These are phyloP conservation scores for Cardiocondyla obscurior DNA, from an alignment of 1,140 invertebrate genomes.

Conservation along the genomic window DNA sequence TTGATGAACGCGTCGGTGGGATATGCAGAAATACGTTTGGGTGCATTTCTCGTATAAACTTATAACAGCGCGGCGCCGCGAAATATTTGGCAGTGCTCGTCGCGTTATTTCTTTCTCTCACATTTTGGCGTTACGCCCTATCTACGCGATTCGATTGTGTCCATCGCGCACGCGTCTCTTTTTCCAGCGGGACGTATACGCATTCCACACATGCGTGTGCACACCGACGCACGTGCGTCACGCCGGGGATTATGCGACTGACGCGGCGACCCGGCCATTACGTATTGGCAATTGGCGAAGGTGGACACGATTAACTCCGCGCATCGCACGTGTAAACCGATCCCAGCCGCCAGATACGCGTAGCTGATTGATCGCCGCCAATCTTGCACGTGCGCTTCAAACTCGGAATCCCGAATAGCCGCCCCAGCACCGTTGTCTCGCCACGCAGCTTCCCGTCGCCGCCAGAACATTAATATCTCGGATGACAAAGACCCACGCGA, in stretches of 20 bases:
- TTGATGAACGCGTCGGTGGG: constrained; percentile 8
- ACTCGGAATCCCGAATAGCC: constrained; percentile 34
- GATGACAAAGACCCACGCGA: not conserved
- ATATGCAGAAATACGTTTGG: not conserved
- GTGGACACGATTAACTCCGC: constrained; percentile 34
- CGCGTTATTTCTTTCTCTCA: constrained; percentile 12
- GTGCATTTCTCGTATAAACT: not conserved
- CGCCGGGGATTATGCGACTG: constrained; percentile 26
- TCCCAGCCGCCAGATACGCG: constrained; percentile 17
- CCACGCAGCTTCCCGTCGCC: not conserved
- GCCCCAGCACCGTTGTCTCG: not conserved
- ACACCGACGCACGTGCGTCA: constrained; percentile 7
- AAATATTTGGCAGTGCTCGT: constrained; percentile 35
- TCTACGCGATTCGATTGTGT: constrained; percentile 32
- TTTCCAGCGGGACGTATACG: not conserved
- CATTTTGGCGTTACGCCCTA: constrained; percentile 32
- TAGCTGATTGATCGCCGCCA: constrained; percentile 43
- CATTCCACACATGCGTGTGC: not conserved
- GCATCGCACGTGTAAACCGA: constrained; percentile 42
- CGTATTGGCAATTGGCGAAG: constrained; percentile 47
- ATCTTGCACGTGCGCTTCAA: constrained; percentile 28
- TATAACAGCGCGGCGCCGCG: constrained; percentile 33
- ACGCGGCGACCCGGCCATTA: constrained; percentile 5
- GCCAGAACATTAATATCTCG: not conserved
- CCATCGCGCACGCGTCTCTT: constrained; percentile 39